Evolutionary conservation across 2,113 vertebrate genomes (phyloP).

Genomic region (Pandion haliaetus): DNA sequence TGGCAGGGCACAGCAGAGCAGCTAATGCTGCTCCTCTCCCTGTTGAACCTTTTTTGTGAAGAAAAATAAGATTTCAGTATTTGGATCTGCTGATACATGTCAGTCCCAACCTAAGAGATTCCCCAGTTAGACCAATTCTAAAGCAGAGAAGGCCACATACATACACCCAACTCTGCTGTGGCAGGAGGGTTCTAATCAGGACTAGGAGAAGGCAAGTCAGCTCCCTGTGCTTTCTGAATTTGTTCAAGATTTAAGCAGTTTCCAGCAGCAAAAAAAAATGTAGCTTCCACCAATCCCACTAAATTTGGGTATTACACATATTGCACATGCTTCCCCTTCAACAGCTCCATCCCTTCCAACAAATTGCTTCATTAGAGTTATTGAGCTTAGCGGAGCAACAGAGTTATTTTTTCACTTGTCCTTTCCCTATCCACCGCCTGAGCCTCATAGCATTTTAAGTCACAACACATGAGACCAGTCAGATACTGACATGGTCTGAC

Average conservation of each 20-base stretch:
- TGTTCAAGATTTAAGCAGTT: not conserved
- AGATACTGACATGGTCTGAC: constrained; percentile 27
- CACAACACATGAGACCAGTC: constrained; percentile 19
- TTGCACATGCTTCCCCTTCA: not conserved
- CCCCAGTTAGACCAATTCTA: not conserved
- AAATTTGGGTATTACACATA: not conserved
- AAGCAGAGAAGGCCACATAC: not conserved
- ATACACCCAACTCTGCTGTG: not conserved
- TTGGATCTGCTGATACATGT: not conserved
- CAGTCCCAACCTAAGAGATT: not conserved
- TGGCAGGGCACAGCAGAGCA: not conserved
- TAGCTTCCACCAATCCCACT: not conserved
- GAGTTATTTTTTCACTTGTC: not conserved
- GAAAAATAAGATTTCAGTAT: not conserved
- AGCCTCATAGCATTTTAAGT: not conserved
- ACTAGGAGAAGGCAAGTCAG: not conserved
- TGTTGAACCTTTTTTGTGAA: not conserved
- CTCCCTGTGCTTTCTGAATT: not conserved
- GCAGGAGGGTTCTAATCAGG: not conserved
- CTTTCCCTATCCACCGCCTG: not conserved
- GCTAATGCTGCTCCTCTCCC: not conserved
- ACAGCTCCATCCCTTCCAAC: constrained; percentile 16
- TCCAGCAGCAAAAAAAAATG: not conserved
- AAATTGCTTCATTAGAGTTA: not conserved
- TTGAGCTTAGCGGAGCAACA: not conserved